Evolutionary conservation across 2,113 vertebrate genomes (phyloP), one percentile per base, ranked within the genome.

Genomic region (Pampusana beccarii): DNA sequence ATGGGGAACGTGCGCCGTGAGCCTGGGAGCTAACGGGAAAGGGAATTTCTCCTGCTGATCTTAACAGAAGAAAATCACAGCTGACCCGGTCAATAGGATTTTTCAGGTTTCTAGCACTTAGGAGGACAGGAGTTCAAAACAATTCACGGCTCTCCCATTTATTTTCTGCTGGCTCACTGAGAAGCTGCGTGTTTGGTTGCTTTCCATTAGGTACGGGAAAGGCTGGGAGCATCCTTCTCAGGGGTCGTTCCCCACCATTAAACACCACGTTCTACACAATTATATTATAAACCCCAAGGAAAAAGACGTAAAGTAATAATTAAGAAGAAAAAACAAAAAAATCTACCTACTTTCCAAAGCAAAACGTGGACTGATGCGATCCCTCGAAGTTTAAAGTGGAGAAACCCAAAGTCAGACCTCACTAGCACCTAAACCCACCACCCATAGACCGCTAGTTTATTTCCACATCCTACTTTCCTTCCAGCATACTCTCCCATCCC

Each of bases 361-460:
- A 57, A 11, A 40, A 1, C 0, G 1, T 7, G 33, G 42, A 72
- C 44, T 38, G 11, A 1, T 50, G 46, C 5, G 10, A 61, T 5
- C 11, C n/a, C 29, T 75, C 40, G 15, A 19, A 58, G 28, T 10
- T 71, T 64, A 56, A 56, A 25, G 34, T n/a, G 20, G 19, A 66
- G 11, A 70, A 80, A 33, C 2, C 11, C 31, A 6, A 56, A 26
- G 20, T 19, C 50, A 81, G 40, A 5, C 25, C 36, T 56, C 53
- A 51, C 12, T 19, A 38, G 46, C 33, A 53, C 8, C 74, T 64
- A 34, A 60, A 64, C 7, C 2, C 25, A 29, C 44, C 5, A 5
- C 36, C 61, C 40, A 4, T 6, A 67, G 71, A 69, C 14, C 48
- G 40, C 1, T 1, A 58, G 34, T 14, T 78, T 21, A n/a, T 87